Base-by-base conservation (phyloP, 1,140 invertebrate species). In the Cyclargus thomasi region DNA sequence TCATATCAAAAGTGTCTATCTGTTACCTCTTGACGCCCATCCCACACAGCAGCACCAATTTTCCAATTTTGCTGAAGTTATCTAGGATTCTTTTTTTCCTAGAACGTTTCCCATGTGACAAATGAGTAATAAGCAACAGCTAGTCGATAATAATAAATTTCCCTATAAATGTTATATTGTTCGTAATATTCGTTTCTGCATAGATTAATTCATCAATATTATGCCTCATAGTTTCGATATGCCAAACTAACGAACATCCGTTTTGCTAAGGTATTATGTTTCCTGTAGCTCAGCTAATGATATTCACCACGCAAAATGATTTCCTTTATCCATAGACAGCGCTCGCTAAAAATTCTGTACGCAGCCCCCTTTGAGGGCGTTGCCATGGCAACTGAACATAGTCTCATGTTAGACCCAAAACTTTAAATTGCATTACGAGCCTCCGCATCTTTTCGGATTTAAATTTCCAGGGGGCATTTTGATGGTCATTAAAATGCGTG, bases 381-480 rank as follows among this genome's bases (percentile, higher is more conserved):
- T 90, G 78, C 87, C 71, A 88, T 90, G 77, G 75, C 77, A 81
- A 90, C 86, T 73, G 77, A 78, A 77, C 80, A 72, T 63, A 85
- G 84, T 81, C 85, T 88, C 84, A 86, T 90, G 83, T 90, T 83
- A 80, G 79, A 77, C 83, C 75, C 77, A 80, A 88, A 87, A 86
- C 82, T 88, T 88, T 89, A 86, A 89, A 88, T 88, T 89, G 82
- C 85, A 86, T 88, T 71, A 73, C 67, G 73, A 76, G 73, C 76
- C 74, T 73, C 79, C 80, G 86, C 82, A 83, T 82, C 78, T 82
- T 76, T 66, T 20, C 22, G 18, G 22, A 23, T 65, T 65, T 55
- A 55, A 55, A 65, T 55, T 65, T 65, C 57, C 64, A 23, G 21
- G 17, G 22, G 16, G 64, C 20, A 47, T 57, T 53, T 59, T 59